Conservation (phyloP, 2,797 vertebrate genomes). For the Manis javanica region DNA sequence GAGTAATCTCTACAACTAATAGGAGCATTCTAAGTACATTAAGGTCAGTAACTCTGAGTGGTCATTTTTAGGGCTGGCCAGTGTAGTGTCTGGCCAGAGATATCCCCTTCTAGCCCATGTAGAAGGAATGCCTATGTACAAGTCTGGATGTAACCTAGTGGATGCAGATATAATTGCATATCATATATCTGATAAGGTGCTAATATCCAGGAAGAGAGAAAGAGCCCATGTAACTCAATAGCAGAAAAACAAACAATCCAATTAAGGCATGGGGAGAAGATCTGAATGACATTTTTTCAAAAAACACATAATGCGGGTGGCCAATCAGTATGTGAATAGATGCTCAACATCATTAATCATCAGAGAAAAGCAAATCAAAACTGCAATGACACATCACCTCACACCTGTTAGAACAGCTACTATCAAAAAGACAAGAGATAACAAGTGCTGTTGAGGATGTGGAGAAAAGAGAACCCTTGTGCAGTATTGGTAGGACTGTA, state of each 20-base stretch:
- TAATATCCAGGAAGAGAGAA: background rate
- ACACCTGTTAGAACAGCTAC: background rate
- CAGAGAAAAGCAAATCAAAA: background rate
- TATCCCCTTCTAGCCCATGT: background rate
- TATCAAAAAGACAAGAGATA: background rate
- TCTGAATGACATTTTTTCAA: background rate
- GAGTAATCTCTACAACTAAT: background rate
- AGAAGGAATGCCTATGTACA: background rate
- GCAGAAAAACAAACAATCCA: background rate
- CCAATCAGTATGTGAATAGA: background rate
- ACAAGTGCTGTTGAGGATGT: background rate
- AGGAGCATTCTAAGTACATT: background rate
- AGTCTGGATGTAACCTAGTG: background rate
- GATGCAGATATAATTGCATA: background rate
- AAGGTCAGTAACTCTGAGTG: background rate
- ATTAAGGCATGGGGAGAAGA: background rate
- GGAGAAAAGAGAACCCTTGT: background rate
- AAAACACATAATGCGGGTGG: too few relatives aligned
- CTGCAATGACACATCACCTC: background rate
- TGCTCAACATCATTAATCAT: background rate
- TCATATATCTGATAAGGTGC: background rate
- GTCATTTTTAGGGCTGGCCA: background rate
- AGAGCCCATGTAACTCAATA: background rate
- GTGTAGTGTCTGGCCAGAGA: background rate
- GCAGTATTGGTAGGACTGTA: background rate